Evolutionary conservation across 1,140 invertebrate species (phyloP), one percentile per base, ranked within the genome.

Genomic region (Diorhabda carinulata): DNA sequence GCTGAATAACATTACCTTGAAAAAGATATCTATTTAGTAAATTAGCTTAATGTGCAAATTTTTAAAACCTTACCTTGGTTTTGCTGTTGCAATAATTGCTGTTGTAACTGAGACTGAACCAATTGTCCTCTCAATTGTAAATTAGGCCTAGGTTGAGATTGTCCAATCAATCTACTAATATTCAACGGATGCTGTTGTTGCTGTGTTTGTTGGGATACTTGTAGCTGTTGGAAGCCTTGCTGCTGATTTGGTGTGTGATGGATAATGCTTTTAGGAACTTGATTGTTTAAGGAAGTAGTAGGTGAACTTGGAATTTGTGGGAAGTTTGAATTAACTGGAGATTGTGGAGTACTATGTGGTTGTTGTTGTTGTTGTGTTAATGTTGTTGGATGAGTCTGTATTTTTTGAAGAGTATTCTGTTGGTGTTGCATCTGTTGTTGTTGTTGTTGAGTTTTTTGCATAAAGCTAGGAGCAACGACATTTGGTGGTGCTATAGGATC

Each of bases 401-500:
- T 4, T 8, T 8, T n/a, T 43, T 64, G 9, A 10, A 59, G 43
- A 84, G 84, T 76, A 79, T 80, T 76, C 80, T 66, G 79, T 47
- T 80, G 72, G 67, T 82, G 80, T 72, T 82, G 71, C 78, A 80
- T 81, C 40, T 72, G 76, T 72, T 82, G 82, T 69, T 78, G 81
- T 78, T 80, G 81, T 40, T 72, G 76, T 72, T 82, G 82, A 70
- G 78, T 81, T 57, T 79, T 79, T 69, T 81, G 82, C 42, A 71
- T 60, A 63, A 75, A 78, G 73, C 75, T 78, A 1, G 78, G 78
- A 4, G 77, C 78, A 25, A 79, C 75, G 8, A 79, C 66, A 82
- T 78, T 81, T 76, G 84, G 77, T 78, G 84, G 71, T 77, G 80
- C 52, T 78, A 82, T 70, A 79, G 83, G 57, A 78, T 80, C 70